Percentiles rank a stretch among this genome's conserved stretches.
Evolutionary conservation across 53 echinoderm and acorn worm genomes (phyloP).

Genomic region (Temnopleurus reevesii): DNA sequence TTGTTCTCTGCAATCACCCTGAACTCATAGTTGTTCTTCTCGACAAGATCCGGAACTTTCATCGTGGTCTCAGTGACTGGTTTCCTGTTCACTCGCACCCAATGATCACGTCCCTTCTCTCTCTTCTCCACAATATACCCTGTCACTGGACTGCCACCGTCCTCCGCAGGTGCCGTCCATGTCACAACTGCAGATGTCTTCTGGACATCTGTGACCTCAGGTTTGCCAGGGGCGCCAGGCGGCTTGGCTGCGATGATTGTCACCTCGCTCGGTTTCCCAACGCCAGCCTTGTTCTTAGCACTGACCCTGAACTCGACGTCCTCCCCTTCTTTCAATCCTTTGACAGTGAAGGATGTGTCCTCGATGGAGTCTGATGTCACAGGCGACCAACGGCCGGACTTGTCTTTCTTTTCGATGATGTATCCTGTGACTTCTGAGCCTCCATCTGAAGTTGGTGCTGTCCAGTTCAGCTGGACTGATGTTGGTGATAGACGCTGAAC

Average conservation of each 20-base stretch:
- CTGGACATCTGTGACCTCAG: slow-evolving; percentile 75
- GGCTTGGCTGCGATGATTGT: slow-evolving; percentile 61
- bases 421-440: slow-evolving; percentile 82
- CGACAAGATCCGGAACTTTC: slow-evolving; percentile 68
- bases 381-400: slow-evolving; percentile 75
- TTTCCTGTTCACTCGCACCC: slow-evolving; percentile 77
- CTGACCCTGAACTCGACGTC: slow-evolving; percentile 91
- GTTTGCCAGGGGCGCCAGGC: slow-evolving; percentile 72
- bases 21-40: slow-evolving; percentile 89
- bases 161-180: slow-evolving; percentile 76
- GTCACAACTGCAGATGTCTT: slow-evolving; percentile 69
- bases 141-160: slow-evolving; percentile 81
- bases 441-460: slow-evolving; percentile 73
- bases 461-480: slow-evolving; percentile 73
- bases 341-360: slow-evolving; percentile 66
- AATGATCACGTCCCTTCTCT: slow-evolving; percentile 78
- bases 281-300: slow-evolving; percentile 93
- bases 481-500: slow-evolving; percentile 73
- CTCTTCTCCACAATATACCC: slow-evolving; percentile 75
- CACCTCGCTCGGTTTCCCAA: slow-evolving; percentile 81
- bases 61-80: slow-evolving; percentile 69
- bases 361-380: slow-evolving; percentile 66
- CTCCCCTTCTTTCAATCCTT: slow-evolving; percentile 79
- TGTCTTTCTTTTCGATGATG: slow-evolving; percentile 87
- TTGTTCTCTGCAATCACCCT: slow-evolving; percentile 91